These are phyloP conservation scores for Syrphus vitripennis DNA, from an alignment of 2,888 invertebrate genomes.

Conservation along the genomic window DNA sequence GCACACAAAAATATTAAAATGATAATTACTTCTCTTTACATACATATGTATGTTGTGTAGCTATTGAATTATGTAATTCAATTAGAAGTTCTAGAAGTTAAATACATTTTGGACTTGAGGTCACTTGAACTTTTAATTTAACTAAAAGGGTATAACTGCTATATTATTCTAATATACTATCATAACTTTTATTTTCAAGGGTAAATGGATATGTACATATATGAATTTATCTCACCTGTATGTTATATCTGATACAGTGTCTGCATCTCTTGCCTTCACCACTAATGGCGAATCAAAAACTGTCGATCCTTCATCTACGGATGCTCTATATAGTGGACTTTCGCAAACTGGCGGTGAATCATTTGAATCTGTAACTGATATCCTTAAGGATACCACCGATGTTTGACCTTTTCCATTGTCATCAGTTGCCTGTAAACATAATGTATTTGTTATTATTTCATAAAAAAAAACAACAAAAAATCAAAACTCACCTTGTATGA, in stretches of 20 bases:
- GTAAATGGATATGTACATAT: too few species aligned
- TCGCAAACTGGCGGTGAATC: conserved; percentile 94
- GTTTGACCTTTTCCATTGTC: conserved; percentile 90
- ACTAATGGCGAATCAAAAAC: conserved; percentile 90
- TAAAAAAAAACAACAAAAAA: not conserved
- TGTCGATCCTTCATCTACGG: conserved; percentile 92
- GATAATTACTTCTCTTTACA: too few species aligned
- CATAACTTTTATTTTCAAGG: too few species aligned
- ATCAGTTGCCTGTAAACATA: conserved; percentile 89
- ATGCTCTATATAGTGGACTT: conserved; percentile 88
- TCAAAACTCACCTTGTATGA: conserved; percentile 88
- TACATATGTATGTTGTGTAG: too few species aligned
- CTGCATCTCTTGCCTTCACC: conserved; percentile 90
- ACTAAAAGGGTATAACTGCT: too few species aligned
- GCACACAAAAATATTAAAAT: too few species aligned
- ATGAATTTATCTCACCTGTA: conserved; percentile 83
- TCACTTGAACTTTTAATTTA: too few species aligned
- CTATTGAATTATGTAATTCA: too few species aligned
- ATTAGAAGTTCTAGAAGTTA: too few species aligned
- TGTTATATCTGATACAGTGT: conserved; percentile 90
- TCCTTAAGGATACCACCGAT: conserved; percentile 89
- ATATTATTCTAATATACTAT: too few species aligned
- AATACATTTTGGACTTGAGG: too few species aligned
- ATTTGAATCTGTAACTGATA: conserved; percentile 91
- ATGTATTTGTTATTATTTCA: not conserved